Evolutionary conservation across 1,140 invertebrate species (phyloP).

Genomic region (Caerostris darwini): DNA sequence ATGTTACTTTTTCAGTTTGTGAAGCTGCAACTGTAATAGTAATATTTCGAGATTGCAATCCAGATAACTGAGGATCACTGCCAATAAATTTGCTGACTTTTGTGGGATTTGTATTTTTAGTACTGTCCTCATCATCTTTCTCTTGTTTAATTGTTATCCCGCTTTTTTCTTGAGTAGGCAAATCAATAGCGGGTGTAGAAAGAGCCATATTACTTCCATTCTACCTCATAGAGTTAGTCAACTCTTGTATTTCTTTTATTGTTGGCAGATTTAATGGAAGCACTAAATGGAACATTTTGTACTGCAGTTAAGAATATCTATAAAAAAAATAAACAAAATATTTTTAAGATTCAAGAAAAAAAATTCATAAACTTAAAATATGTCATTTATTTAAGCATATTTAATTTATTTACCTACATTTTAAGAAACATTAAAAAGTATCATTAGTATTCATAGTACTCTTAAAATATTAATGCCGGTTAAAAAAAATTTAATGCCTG

Average conservation of each 20-base stretch:
- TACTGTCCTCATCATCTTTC: conserved; percentile 53
- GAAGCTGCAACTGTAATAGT: conserved; percentile 54
- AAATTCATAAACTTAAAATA: too few relatives aligned
- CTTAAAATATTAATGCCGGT: too few relatives aligned
- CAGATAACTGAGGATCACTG: conserved; percentile 60
- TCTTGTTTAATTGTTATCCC: conserved; percentile 71
- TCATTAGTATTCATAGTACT: too few relatives aligned
- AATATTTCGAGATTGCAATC: conserved; percentile 68
- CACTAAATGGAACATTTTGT: neutral
- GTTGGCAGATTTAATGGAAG: neutral
- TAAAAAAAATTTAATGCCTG: too few relatives aligned
- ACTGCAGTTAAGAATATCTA: too few relatives aligned
- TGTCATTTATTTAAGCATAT: too few relatives aligned
- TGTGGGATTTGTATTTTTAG: conserved; percentile 7
- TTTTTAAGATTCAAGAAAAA: too few relatives aligned
- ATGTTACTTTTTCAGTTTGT: conserved; percentile 45
- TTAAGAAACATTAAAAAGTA: too few relatives aligned
- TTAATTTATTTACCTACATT: too few relatives aligned
- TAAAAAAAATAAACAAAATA: too few relatives aligned
- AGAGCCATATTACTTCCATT: conserved; percentile 75
- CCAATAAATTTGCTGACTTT: conserved; percentile 50
- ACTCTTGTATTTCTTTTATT: conserved; percentile 25
- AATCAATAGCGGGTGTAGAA: conserved; percentile 73
- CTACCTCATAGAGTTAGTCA: conserved; percentile 62
- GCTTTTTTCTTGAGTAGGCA: conserved; percentile 69